Conservation (phyloP, 2,797 vertebrate genomes). For the Etheostoma perlongum region DNA sequence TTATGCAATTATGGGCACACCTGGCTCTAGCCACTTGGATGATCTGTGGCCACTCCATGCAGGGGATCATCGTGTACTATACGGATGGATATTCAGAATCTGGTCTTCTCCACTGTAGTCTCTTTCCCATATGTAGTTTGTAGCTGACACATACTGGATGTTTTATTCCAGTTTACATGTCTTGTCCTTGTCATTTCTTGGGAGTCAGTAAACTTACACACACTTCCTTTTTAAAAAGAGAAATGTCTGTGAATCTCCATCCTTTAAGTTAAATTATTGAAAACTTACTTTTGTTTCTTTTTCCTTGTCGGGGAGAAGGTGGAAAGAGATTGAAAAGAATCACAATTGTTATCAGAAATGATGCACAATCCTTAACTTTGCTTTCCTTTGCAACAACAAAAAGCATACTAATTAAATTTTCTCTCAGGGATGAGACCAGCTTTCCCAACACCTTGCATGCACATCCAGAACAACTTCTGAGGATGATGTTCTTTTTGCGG, state of each 20-base stretch:
- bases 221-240: background rate
- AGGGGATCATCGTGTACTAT: background rate
- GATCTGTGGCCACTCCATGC: conserved; percentile 25
- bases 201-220: background rate
- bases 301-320: background rate
- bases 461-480: conserved; percentile 33
- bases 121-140: conserved; percentile 4
- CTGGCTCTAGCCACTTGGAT: conserved; percentile 26
- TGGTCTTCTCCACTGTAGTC: conserved; percentile 3
- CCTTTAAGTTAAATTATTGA: background rate
- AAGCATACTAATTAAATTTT: conserved; percentile 31
- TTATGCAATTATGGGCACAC: conserved; percentile 37
- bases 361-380: conserved; percentile 8
- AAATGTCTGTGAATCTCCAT: background rate
- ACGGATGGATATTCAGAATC: conserved; percentile 26
- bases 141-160: background rate
- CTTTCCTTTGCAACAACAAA: conserved; percentile 14
- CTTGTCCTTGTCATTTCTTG: background rate
- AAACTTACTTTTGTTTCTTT: background rate
- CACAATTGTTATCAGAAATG: conserved; percentile 12
- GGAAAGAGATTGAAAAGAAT: background rate
- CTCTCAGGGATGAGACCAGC: conserved; percentile 19
- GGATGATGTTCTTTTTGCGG: conserved; percentile 44
- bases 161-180: background rate
- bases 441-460: conserved; percentile 20